phyloP scores from a whole-genome alignment of 2,888 invertebrate genomes.

The Caenorhabditis sp. region DNA sequence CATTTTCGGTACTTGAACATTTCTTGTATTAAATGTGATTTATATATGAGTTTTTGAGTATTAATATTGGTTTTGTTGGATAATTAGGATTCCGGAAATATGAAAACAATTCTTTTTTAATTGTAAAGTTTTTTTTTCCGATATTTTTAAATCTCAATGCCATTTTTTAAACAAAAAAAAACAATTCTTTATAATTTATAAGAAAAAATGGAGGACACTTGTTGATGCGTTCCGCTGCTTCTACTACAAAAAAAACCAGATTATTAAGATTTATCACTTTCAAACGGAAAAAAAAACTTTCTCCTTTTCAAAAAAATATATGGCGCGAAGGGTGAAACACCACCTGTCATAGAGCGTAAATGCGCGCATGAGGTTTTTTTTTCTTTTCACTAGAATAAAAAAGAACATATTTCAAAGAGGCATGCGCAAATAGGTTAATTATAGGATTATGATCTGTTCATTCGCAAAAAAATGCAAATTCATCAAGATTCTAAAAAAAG shows the following conservation, averaged over 20 bases:
- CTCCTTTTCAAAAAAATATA: background rate
- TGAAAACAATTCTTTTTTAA: too few relatives aligned
- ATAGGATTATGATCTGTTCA: background rate
- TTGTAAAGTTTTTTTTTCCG: too few relatives aligned
- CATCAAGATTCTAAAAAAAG: conserved; percentile 4
- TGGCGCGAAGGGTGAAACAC: background rate
- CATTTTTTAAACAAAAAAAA: background rate
- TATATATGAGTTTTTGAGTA: too few relatives aligned
- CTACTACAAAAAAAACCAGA: background rate
- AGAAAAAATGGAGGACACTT: background rate
- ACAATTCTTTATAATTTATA: background rate
- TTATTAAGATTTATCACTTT: background rate
- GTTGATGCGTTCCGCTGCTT: background rate
- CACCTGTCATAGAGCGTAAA: background rate
- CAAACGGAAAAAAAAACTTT: background rate
- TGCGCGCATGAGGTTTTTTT: background rate
- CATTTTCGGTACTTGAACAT: background rate
- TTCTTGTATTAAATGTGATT: background rate
- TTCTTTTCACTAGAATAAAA: background rate
- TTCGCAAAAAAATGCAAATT: conserved; percentile 8
- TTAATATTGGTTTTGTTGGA: too few relatives aligned
- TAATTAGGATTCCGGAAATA: too few relatives aligned
- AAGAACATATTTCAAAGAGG: background rate
- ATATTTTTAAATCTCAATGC: too few relatives aligned
- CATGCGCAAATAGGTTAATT: conserved; percentile 6